These are phyloP conservation scores for Mylabris phalerata DNA, from an alignment of 1,140 invertebrate genomes.

Conservation along the genomic window DNA sequence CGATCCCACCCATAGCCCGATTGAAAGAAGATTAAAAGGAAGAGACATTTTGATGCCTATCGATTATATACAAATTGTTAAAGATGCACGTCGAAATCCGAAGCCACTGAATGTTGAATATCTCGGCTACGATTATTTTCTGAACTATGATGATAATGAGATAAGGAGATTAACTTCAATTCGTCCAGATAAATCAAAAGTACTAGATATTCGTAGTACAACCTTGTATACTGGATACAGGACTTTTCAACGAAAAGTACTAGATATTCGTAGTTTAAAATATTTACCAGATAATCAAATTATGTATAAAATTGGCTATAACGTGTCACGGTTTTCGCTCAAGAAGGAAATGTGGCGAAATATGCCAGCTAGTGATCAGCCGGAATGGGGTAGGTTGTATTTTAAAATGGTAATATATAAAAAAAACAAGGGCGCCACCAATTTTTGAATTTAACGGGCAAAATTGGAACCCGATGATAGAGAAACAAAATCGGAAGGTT, in stretches of 20 bases:
- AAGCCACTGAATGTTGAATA: conserved; percentile 4
- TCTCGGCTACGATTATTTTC: conserved; percentile 3
- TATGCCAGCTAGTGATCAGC: too few species aligned
- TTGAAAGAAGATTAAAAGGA: conserved; percentile 27
- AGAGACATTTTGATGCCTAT: conserved; percentile 26
- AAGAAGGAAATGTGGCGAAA: too few species aligned
- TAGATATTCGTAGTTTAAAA: background rate
- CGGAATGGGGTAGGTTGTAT: too few species aligned
- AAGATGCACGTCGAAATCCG: conserved; percentile 26
- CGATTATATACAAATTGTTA: conserved; percentile 22
- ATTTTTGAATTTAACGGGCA: too few species aligned
- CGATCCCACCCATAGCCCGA: conserved; percentile 33
- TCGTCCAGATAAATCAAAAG: background rate
- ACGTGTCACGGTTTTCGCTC: too few species aligned
- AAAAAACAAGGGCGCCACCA: too few species aligned
- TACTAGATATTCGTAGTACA: too few species aligned
- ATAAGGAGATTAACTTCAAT: background rate
- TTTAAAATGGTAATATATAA: too few species aligned
- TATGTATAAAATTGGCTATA: background rate
- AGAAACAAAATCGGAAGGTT: too few species aligned
- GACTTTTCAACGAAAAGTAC: too few species aligned
- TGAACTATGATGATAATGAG: background rate
- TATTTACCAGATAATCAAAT: background rate
- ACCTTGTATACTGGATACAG: too few species aligned
- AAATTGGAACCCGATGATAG: too few species aligned